Evolutionary conservation across 2,888 invertebrate genomes (phyloP), one percentile per base, ranked within the genome.

Genomic region (Lymantria dispar): DNA sequence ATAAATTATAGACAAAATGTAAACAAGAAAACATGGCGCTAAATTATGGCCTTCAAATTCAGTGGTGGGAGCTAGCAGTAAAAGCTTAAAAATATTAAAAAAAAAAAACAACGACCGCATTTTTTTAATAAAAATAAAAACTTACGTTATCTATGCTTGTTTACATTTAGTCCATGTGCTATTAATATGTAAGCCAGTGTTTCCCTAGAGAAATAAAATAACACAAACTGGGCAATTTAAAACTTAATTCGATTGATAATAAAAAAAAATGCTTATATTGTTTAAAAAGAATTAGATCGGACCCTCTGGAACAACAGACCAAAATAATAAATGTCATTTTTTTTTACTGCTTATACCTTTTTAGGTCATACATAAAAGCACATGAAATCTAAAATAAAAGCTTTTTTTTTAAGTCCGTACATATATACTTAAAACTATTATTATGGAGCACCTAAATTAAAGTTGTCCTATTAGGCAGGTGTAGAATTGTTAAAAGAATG

Each of bases 1-100:
- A 79, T 64, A 72, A 70, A 68, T 64, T 50, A 49, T 63, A 76
- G 85, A 88, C 84, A 51, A 85, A 89, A 87, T 87, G 87, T 87
- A 87, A 87, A 87, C 87, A 87, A 87, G 84, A 64, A 63, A 68
- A 68, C 13, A 72, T 70, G 69, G 68, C 70, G 70, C 65, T 58
- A 55, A 70, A 64, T 57, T 78, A 80, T 79, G 80, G 79, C 81
- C 74, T 66, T 66, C 56, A 58, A 66, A 72, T 71, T 66, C 54
- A 61, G 55, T 75, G 77, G 76, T 76, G 78, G 76, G 76, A 70
- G 57, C 59, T 54, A 52, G 46, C 58, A 60, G 55, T 46, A 57
- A 47, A 33, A 58, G 12, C 50, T 43, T 58, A 59, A 58, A 46
- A 55, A 54, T 55, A 52, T 58, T 50, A 43, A 52, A 47, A 56